These are phyloP conservation scores for Distichodus sexfasciatus DNA, from an alignment of 2,797 vertebrate species.

Conservation along the genomic window DNA sequence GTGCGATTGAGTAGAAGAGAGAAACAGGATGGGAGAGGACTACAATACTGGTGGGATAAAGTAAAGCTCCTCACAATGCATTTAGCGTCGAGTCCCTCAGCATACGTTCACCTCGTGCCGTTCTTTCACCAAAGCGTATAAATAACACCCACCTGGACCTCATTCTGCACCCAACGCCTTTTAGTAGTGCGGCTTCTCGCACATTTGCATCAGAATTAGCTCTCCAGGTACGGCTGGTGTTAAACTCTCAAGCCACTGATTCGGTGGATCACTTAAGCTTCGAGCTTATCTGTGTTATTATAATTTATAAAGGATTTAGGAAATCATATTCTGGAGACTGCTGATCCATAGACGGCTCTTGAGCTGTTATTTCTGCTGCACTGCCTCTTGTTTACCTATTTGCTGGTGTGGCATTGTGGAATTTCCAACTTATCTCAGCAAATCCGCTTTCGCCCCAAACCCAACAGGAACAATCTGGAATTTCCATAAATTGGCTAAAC, in stretches of 20 bases:
- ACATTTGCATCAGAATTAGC: constrained; percentile 78
- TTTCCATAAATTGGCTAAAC: constrained; percentile 61
- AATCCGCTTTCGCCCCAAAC: constrained; percentile 68
- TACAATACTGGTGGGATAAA: constrained; percentile 59
- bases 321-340: constrained; percentile 72
- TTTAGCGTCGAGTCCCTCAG: constrained; percentile 66
- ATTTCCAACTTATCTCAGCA: constrained; percentile 63
- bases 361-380: constrained; percentile 63
- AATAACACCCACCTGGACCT: constrained; percentile 71
- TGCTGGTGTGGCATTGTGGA: constrained; percentile 66
- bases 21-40: constrained; percentile 51
- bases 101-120: constrained; percentile 56
- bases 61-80: constrained; percentile 68
- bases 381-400: constrained; percentile 68
- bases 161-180: constrained; percentile 68
- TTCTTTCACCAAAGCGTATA: constrained; percentile 62
- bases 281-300: constrained; percentile 76
- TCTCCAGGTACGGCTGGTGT: constrained; percentile 72
- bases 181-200: constrained; percentile 67
- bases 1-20: constrained; percentile 60
- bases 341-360: constrained; percentile 66
- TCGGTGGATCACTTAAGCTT: constrained; percentile 73
- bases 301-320: constrained; percentile 75
- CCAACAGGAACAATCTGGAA: constrained; percentile 53
- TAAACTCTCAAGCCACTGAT: constrained; percentile 77